Conservation (phyloP, 1,140 invertebrate genomes). For the Stegodyphus mimosarum region DNA sequence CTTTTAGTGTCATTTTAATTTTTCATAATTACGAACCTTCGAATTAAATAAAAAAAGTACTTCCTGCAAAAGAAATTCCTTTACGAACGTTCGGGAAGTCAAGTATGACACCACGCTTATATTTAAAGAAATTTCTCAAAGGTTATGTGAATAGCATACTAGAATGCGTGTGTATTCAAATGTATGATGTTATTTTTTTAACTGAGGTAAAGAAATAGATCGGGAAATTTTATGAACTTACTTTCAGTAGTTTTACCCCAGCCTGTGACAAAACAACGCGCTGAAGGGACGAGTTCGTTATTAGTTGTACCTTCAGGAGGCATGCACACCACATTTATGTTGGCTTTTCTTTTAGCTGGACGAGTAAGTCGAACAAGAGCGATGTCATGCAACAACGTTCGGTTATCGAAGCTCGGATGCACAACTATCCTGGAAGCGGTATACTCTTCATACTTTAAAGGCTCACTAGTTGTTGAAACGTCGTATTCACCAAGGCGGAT, state of each 20-base stretch:
- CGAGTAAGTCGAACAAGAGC: conserved; percentile 68
- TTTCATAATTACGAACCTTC: too few relatives aligned
- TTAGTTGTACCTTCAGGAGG: conserved; percentile 65
- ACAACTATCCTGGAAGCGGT: conserved; percentile 62
- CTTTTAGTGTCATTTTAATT: too few relatives aligned
- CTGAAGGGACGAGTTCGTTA: conserved; percentile 56
- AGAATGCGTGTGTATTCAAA: too few relatives aligned
- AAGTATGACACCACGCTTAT: too few relatives aligned
- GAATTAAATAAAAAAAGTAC: too few relatives aligned
- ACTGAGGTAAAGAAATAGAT: neutral
- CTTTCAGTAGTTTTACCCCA: conserved; percentile 72
- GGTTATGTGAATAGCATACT: too few relatives aligned
- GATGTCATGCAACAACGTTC: conserved; percentile 69
- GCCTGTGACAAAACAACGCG: conserved; percentile 73
- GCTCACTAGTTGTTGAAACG: conserved; percentile 67
- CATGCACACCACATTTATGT: conserved; percentile 70
- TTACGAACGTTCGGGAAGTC: too few relatives aligned
- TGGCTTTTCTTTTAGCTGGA: conserved; percentile 65
- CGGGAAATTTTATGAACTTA: conserved; percentile 58
- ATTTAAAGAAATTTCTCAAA: too few relatives aligned
- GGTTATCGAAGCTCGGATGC: conserved; percentile 67
- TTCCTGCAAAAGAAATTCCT: too few relatives aligned
- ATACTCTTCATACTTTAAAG: conserved; percentile 66
- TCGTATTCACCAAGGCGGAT: conserved; percentile 72
- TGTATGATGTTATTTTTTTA: too few relatives aligned